Conservation (phyloP, 2,113 vertebrate genomes). For the Pogonocichla stellata region DNA sequence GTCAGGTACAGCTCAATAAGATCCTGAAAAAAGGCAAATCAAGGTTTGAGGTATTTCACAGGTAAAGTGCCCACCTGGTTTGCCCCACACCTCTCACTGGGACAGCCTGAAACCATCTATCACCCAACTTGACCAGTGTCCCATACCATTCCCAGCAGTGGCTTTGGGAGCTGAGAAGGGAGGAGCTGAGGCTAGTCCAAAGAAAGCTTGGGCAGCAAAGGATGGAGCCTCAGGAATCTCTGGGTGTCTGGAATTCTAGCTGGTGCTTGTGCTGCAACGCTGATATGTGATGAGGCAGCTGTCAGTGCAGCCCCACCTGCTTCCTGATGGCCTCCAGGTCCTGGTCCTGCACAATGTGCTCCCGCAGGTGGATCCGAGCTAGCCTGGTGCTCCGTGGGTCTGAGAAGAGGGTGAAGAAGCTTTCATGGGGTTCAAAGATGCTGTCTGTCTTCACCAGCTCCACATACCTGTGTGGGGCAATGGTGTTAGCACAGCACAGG, state of each 20-base stretch:
- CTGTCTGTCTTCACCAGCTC: constrained; percentile 92
- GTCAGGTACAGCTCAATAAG: constrained; percentile 93
- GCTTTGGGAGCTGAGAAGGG: not conserved
- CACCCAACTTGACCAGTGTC: not conserved
- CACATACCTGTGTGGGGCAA: constrained; percentile 82
- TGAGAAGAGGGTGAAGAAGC: constrained; percentile 94
- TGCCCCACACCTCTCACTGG: not conserved
- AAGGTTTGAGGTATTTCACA: not conserved
- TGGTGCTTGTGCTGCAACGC: not conserved
- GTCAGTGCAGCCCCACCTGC: constrained; percentile 77
- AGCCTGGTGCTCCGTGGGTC: constrained; percentile 93
- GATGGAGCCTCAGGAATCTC: not conserved
- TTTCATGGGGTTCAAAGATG: constrained; percentile 88
- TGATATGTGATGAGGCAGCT: not conserved
- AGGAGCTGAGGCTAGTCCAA: not conserved
- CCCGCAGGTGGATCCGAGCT: constrained; percentile 88
- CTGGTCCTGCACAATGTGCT: constrained; percentile 89
- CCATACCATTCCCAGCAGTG: not conserved
- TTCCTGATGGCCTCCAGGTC: constrained; percentile 93
- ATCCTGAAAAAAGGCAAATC: constrained; percentile 77
- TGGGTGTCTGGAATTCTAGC: not conserved
- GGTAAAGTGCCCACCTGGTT: not conserved
- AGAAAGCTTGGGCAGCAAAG: not conserved
- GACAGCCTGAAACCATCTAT: not conserved
- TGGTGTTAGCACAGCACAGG: not conserved